Conservation (phyloP, 35 echinoderm and acorn worm genomes). For the Ophiothrix spiculata region DNA sequence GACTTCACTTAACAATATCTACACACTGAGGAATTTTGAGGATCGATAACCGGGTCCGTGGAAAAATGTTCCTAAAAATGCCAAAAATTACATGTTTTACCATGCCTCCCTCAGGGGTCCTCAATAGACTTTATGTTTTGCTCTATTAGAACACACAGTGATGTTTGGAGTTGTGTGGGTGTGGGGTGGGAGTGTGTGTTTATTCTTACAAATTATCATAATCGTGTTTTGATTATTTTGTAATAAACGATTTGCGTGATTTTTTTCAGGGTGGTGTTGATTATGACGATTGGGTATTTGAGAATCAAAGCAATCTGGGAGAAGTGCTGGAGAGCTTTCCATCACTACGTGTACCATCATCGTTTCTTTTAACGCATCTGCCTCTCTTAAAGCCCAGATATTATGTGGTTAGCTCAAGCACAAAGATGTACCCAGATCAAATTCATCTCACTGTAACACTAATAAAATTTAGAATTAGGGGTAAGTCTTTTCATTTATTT, state of each 20-base stretch:
- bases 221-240: too few relatives aligned
- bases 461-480: slow-evolving; percentile 60
- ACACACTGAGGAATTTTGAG: too few relatives aligned
- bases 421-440: slow-evolving; percentile 75
- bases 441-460: slow-evolving; percentile 93
- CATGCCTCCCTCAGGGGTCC: too few relatives aligned
- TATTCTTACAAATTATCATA: too few relatives aligned
- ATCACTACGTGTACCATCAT: slow-evolving; percentile 50
- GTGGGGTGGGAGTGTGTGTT: too few relatives aligned
- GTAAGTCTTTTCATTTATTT: slow-evolving; percentile 34
- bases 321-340: slow-evolving; percentile 86
- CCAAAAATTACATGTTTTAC: too few relatives aligned
- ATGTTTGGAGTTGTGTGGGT: too few relatives aligned
- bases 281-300: slow-evolving; percentile 93
- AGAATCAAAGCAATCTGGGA: slow-evolving; percentile 64
- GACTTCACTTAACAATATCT: too few relatives aligned
- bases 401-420: slow-evolving; percentile 85
- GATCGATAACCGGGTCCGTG: too few relatives aligned
- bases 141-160: too few relatives aligned
- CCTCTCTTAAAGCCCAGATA: slow-evolving; percentile 88
- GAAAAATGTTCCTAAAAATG: too few relatives aligned
- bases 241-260: background rate
- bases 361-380: slow-evolving; percentile 71
- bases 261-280: slow-evolving; percentile 58
- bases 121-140: too few relatives aligned